Evolutionary conservation across 23 tunicate genomes (phyloP).

Genomic region (Halocynthia roretzi): DNA sequence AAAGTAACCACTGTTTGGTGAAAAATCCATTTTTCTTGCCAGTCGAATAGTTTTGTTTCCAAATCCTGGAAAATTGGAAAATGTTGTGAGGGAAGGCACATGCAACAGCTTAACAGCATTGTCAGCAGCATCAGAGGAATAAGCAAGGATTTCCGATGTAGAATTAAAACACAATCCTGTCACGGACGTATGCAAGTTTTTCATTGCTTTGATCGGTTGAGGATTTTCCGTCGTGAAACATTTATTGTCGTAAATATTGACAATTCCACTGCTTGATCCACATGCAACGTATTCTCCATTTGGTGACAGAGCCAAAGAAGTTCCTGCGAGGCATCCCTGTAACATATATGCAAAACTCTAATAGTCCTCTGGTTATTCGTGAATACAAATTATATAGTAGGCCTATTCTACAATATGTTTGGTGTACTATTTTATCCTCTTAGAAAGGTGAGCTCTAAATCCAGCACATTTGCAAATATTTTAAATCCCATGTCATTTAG

Average conservation of each 20-base stretch:
- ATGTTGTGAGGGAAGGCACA: conserved; percentile 37
- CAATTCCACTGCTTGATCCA: conserved; percentile 81
- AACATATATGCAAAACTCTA: not conserved
- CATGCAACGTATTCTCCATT: conserved; percentile 51
- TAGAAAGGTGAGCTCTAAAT: too few relatives aligned
- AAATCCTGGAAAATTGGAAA: conserved; percentile 66
- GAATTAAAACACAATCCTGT: conserved; percentile 47
- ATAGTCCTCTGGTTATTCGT: too few relatives aligned
- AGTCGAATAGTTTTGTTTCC: conserved; percentile 9
- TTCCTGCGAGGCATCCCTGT: conserved; percentile 71
- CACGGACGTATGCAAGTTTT: conserved; percentile 60
- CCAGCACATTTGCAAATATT: too few relatives aligned
- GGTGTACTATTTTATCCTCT: too few relatives aligned
- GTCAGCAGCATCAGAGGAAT: conserved; percentile 33
- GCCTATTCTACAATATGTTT: too few relatives aligned
- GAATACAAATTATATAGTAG: too few relatives aligned
- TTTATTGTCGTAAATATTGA: conserved; percentile 50
- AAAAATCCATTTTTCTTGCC: conserved; percentile 40
- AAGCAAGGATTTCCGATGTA: conserved; percentile 81
- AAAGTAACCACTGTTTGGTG: conserved; percentile 86
- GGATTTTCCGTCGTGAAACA: conserved; percentile 31
- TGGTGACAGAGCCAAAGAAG: conserved; percentile 52
- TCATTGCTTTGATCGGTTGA: conserved; percentile 40
- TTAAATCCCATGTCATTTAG: too few relatives aligned
- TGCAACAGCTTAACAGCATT: conserved; percentile 70